Evolutionary conservation across 2,113 vertebrate genomes (phyloP), one percentile per base, ranked within the genome.

Genomic region (Mionectes macconnelli): DNA sequence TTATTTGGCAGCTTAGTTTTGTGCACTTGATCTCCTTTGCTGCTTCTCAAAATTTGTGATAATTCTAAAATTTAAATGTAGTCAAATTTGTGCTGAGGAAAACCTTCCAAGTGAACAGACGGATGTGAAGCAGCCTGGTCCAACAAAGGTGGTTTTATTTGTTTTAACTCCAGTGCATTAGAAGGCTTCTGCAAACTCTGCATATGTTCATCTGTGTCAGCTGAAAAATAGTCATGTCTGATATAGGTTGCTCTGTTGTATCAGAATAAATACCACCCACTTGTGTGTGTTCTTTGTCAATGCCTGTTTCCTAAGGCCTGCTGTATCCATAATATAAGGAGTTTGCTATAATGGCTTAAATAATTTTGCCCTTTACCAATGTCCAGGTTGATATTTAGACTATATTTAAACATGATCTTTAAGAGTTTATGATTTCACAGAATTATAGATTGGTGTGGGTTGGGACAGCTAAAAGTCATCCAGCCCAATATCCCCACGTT

Each of bases 111-210:
- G n/a, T 86, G 76, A 96, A 83, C 93, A 96, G 89, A 92, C 0
- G 49, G 62, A 28, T 86, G 17, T 84, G 49, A 90, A 83, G 24
- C 33, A 88, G 35, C 55, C 80, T 49, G 22, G 42, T 92, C 86
- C 72, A 92, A 18, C 45, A 83, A 80, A 94, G 86, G 89, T 83
- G 68, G 33, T 39, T 94, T 94, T 92, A 42, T 94, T 89, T 87
- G 59, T 70, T 94, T 90, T 76, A 73, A 76, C 40, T 83, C 20
- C 23, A 21, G 33, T 79, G 31, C 24, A 25, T 88, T 74, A 68
- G 67, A 64, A 64, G 14, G 39, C 28, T 90, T 84, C 66, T 82
- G n/a, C 57, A 73, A 88, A 49, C 47, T 70, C 44, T 76, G 3
- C 49, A 33, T 76, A 47, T 64, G 57, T 68, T 85, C 39, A 79